Evolutionary conservation across 2,113 vertebrate species (phyloP).

Genomic region (Ptychochromis oligacanthus): DNA sequence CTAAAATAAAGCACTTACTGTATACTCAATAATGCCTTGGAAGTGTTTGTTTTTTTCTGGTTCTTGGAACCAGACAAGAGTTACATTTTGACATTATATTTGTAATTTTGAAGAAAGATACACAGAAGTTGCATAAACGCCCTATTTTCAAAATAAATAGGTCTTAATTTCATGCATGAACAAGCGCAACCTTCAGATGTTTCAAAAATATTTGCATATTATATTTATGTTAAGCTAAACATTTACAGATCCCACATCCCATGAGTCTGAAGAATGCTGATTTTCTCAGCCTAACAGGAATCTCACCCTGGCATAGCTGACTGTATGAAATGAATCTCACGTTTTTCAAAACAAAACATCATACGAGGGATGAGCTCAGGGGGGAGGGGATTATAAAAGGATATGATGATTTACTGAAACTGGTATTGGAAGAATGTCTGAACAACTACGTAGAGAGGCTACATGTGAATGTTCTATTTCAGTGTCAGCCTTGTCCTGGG

Average conservation of each 20-base stretch:
- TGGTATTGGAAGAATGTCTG: slow-evolving; percentile 39
- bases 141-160: not conserved
- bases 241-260: slow-evolving; percentile 12
- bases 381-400: slow-evolving; percentile 19
- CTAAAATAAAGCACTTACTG: not conserved
- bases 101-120: not conserved
- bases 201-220: not conserved
- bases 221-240: slow-evolving; percentile 15
- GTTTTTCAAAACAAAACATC: not conserved
- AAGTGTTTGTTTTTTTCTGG: not conserved
- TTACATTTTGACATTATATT: slow-evolving; percentile 2
- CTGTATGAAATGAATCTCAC: slow-evolving; percentile 28
- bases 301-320: slow-evolving; percentile 25
- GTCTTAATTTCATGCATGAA: not conserved
- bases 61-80: not conserved
- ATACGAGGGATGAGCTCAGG: slow-evolving; percentile 23
- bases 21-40: not conserved
- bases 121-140: not conserved
- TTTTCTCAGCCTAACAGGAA: slow-evolving; percentile 18
- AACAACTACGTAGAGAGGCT: not conserved
- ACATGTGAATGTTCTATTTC: slow-evolving; percentile 72
- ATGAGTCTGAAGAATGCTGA: not conserved
- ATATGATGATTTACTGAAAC: slow-evolving; percentile 34
- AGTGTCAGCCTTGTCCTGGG: slow-evolving; percentile 66
- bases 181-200: not conserved